Base-by-base conservation (phyloP, 30 jellyfish, hydroid and myxozoan genomes). In the Nemopilema nomurai region DNA sequence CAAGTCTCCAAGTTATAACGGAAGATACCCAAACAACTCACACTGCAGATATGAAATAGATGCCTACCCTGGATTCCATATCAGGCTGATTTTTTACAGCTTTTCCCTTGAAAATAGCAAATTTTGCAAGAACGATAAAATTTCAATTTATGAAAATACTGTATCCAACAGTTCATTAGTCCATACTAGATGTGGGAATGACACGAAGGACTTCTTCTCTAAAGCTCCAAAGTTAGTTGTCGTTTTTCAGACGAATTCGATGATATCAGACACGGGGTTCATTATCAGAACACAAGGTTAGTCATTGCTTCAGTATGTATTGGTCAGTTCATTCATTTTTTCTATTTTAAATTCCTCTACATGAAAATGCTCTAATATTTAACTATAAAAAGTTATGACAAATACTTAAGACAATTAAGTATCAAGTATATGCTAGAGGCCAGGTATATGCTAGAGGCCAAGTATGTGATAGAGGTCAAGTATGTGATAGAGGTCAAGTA, bases 191-290 rank as follows among this genome's bases (percentile, higher is more conserved):
- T 69, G 80, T 69, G 80, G 80, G 1, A 41, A 41, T 3, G 7
- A 30, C 50, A 57, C 8, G 24, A 69, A 51, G 25, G 80, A 69
- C 24, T 69, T 25, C 80, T 24, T 69, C 28, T 69, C 80, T 4
- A 69, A 20, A 1, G 31, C 80, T 0, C 62, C 33, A 23, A 69
- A 69, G 19, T 9, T 69, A 62, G 0, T 69, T 0, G 0, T 28
- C 0, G 80, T 69, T 0, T 69, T 69, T 24, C 33, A 17, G 28
- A 24, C 80, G 21, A 28, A 28, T 24, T 1, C 9, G 33, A 28
- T 0, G 1, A 24, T 69, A 24, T 19, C 8, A 24, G 64, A 57
- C 1, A 69, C 33, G n/a, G 80, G 80, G 1, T 69, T 25, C 28
- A 0, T 4, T 57, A 28, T 69, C 24, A 28, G 21, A 24, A 62